Evolutionary conservation across 2,888 invertebrate genomes (phyloP).

Genomic region (Epistrophe eligans): DNA sequence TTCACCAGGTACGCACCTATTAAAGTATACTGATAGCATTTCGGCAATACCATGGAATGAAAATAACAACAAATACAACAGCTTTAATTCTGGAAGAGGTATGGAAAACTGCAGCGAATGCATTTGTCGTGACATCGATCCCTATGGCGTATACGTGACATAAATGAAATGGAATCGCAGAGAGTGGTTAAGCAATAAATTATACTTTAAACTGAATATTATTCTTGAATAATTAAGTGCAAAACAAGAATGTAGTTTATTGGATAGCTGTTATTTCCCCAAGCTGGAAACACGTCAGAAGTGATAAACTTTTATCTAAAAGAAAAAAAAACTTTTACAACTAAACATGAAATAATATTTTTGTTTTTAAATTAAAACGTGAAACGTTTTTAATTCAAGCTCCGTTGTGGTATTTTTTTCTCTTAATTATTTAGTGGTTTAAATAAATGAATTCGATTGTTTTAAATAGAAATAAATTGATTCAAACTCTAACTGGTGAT

Average conservation of each 20-base stretch:
- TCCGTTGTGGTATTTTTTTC: slow-evolving; percentile 8
- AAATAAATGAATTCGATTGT: slow-evolving; percentile 45
- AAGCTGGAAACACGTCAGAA: background rate
- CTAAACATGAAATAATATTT: background rate
- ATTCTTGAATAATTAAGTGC: slow-evolving; percentile 30
- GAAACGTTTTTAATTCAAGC: slow-evolving; percentile 14
- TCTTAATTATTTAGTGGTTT: slow-evolving; percentile 22
- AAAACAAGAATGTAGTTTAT: slow-evolving; percentile 9
- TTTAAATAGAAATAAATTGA: slow-evolving; percentile 61
- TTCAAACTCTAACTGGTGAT: slow-evolving; percentile 55
- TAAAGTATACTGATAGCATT: slow-evolving; percentile 65
- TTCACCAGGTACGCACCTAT: slow-evolving; percentile 41
- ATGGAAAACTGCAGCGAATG: slow-evolving; percentile 6
- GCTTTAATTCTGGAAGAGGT: background rate
- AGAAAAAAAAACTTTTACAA: background rate
- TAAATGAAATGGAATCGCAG: slow-evolving; percentile 11
- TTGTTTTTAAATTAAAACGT: background rate
- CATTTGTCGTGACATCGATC: slow-evolving; percentile 2
- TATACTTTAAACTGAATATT: background rate
- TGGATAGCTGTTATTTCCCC: background rate
- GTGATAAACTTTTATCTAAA: slow-evolving; percentile 13
- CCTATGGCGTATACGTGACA: slow-evolving; percentile 65
- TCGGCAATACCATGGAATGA: slow-evolving; percentile 66
- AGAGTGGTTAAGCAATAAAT: background rate
- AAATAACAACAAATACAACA: background rate